Evolutionary conservation across 2,113 vertebrate species (phyloP).

Genomic region (Anser brachyrhynchus): DNA sequence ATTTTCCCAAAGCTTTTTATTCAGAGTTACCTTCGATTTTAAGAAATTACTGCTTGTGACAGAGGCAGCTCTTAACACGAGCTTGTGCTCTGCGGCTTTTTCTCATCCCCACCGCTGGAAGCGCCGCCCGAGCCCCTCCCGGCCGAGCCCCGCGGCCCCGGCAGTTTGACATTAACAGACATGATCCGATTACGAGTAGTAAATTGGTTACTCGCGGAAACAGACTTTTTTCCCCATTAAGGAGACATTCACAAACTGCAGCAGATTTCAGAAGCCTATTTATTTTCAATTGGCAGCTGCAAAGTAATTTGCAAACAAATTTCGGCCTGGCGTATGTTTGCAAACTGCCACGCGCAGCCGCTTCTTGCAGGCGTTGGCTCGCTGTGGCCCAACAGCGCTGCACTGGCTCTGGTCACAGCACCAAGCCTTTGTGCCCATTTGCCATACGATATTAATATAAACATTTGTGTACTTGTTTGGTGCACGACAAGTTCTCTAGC

Average conservation of each 20-base stretch:
- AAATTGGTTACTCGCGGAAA: not conserved
- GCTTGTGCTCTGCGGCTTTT: accelerated
- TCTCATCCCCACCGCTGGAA: accelerated
- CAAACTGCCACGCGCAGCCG: not conserved
- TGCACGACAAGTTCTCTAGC: not conserved
- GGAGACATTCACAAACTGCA: not conserved
- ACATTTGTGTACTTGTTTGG: accelerated
- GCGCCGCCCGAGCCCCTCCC: no score
- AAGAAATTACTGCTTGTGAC: not conserved
- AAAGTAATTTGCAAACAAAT: not conserved
- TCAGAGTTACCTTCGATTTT: no score
- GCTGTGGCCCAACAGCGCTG: accelerated
- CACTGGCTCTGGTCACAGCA: not conserved
- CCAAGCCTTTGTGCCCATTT: not conserved
- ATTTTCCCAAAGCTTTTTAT: not conserved
- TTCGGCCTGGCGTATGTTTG: accelerated
- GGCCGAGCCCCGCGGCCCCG: not conserved
- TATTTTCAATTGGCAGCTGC: not conserved
- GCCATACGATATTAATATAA: accelerated
- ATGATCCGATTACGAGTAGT: not conserved
- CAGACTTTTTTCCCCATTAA: not conserved
- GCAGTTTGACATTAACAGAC: not conserved
- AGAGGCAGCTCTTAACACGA: accelerated
- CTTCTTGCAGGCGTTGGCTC: not conserved
- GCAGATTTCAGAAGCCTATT: not conserved